Evolutionary conservation across 2,113 vertebrate genomes (phyloP).

Genomic region (Sylvilagus bachmani): DNA sequence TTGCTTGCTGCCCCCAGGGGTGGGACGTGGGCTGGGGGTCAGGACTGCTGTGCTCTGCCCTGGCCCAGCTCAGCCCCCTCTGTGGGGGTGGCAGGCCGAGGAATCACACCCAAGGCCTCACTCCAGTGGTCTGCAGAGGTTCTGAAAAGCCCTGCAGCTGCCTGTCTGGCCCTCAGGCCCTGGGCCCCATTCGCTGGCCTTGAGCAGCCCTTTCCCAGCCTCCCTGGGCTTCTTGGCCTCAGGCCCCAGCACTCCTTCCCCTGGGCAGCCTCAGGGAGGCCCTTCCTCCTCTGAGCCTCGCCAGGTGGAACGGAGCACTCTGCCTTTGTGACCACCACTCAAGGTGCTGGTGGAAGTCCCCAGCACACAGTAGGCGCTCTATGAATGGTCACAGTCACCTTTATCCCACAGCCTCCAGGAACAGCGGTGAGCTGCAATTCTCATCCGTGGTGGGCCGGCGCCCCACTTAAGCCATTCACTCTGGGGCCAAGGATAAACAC

Average conservation of each 20-base stretch:
- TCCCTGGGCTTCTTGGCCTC: neutral
- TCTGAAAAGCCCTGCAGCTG: neutral
- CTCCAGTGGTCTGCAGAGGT: neutral
- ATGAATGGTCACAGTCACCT: rapidly evolving
- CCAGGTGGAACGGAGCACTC: neutral
- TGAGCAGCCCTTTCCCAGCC: neutral
- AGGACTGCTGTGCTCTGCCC: neutral
- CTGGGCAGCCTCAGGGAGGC: neutral
- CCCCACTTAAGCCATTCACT: conserved; percentile 67
- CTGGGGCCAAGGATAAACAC: conserved; percentile 75
- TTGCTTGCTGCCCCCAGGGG: neutral
- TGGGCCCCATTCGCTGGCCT: neutral
- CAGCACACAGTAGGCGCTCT: conserved; percentile 29
- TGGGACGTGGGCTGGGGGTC: neutral
- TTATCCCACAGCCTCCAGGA: neutral
- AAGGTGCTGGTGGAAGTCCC: neutral
- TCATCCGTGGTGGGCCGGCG: neutral
- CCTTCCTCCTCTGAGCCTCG: neutral
- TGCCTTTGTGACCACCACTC: neutral
- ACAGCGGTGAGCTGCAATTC: neutral
- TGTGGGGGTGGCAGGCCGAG: neutral
- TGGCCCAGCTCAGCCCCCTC: neutral
- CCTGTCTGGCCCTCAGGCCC: neutral
- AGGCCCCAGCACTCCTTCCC: neutral
- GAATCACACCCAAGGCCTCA: neutral